Evolutionary conservation across 2,888 invertebrate genomes (phyloP).

Genomic region (Latrodectus hesperus): DNA sequence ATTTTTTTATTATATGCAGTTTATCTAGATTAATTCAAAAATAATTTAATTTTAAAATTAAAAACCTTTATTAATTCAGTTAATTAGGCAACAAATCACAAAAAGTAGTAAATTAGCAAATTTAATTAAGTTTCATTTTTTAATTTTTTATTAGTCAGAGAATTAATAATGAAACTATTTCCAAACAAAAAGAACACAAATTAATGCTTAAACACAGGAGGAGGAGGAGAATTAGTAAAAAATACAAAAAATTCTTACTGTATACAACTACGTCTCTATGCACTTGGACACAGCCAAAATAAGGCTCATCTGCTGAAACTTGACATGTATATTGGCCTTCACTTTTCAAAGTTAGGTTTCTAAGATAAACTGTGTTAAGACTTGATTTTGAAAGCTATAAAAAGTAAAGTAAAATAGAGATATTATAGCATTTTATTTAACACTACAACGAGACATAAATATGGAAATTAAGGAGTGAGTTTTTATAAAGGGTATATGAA

Average conservation of each 20-base stretch:
- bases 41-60: too few species aligned
- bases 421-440: neutral
- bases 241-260: slow-evolving; percentile 17
- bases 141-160: too few species aligned
- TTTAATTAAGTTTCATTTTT: too few species aligned
- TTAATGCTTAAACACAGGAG: neutral
- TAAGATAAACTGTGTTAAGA: slow-evolving; percentile 6
- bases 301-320: slow-evolving; percentile 41
- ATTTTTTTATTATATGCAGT: too few species aligned
- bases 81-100: too few species aligned
- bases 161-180: neutral
- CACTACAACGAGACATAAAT: too few species aligned
- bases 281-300: slow-evolving; percentile 37
- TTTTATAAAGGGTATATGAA: too few species aligned
- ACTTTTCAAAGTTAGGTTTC: slow-evolving; percentile 27
- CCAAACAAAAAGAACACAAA: neutral
- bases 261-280: slow-evolving; percentile 38
- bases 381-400: neutral
- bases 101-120: too few species aligned
- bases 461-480: too few species aligned
- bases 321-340: slow-evolving; percentile 40
- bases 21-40: too few species aligned
- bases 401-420: neutral
- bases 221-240: neutral
- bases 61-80: too few species aligned